Evolutionary conservation across 37 sponge, comb jelly and placozoan genomes (phyloP), one percentile per base, ranked within the genome.

Genomic region (Oscarella lobularis): DNA sequence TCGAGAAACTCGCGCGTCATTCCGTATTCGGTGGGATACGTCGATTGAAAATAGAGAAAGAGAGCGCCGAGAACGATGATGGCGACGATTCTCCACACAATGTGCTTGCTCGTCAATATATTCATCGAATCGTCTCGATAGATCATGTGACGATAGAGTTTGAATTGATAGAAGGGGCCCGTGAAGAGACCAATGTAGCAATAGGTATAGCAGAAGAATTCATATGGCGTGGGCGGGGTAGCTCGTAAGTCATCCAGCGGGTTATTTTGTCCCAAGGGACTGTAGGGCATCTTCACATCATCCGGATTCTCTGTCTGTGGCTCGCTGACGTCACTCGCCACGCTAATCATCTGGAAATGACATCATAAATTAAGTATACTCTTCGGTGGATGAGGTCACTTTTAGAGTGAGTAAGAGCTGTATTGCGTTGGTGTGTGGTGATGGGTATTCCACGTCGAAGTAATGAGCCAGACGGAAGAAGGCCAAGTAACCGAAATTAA

Each of bases 161-260:
- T 66, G 33, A 39, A 71, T 2, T 67, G 77, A 54, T 75, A 81
- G 71, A 82, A 85, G 31, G 86, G 86, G 2, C 86, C 86, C 54
- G 77, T 82, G 29, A 85, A 79, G 67, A 85, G 74, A 1, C 86
- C 86, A 30, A 77, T 39, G 41, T 74, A 85, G 74, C 82, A 83
- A 66, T 83, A 85, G 35, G 70, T 65, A 36, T 75, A 85, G 36
- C 82, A 39, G 1, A 73, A 77, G 65, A 66, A 85, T n/a, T 87
- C 70, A n/a, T 38, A 78, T 76, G n/a, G 4, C 3, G n/a, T 4
- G 3, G 77, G 77, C n/a, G n/a, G n/a, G n/a, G n/a, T n/a, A n/a
- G n/a, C n/a, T n/a, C n/a, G n/a, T n/a, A n/a, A n/a, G 60, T 48
- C 60, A 20, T 48, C 60, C 14, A 48, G 60, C 20, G 60, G 60